phyloP scores from a whole-genome alignment of 1,140 invertebrate genomes.

The Nixonia krombeini region DNA sequence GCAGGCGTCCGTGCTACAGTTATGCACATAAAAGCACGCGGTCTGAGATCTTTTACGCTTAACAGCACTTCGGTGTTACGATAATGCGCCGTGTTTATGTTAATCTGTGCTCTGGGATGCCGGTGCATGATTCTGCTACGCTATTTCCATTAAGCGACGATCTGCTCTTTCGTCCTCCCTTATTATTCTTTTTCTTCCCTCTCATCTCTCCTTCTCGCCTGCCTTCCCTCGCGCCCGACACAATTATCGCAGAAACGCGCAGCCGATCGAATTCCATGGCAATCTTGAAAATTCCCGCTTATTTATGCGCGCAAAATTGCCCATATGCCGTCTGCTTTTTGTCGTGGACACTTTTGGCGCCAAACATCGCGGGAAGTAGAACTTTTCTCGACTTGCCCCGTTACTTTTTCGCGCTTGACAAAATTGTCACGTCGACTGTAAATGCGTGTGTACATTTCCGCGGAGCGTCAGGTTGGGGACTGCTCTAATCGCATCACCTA shows the following conservation, averaged over 20 bases:
- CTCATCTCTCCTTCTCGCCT: conserved; percentile 25
- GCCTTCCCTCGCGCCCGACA: conserved; percentile 34
- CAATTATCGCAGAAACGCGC: conserved; percentile 51
- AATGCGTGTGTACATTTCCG: too few species aligned
- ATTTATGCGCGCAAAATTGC: conserved; percentile 42
- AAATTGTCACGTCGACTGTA: too few species aligned
- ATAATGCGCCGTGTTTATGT: conserved; percentile 61
- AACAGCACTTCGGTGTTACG: conserved; percentile 57
- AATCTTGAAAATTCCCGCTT: conserved; percentile 44
- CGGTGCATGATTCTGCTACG: conserved; percentile 50
- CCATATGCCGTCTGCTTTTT: conserved; percentile 22
- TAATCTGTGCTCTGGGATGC: conserved; percentile 52
- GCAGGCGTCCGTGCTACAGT: conserved; percentile 35
- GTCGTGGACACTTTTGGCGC: conserved; percentile 25
- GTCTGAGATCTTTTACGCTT: conserved; percentile 46
- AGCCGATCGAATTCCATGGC: conserved; percentile 45
- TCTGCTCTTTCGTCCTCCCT: conserved; percentile 48
- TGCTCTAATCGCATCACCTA: too few species aligned
- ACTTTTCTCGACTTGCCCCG: not conserved
- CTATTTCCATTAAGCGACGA: conserved; percentile 52
- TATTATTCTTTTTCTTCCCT: conserved; percentile 36
- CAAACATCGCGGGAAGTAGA: not conserved
- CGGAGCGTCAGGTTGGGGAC: too few species aligned
- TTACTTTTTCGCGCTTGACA: not conserved
- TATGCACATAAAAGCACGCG: conserved; percentile 53